Conservation (phyloP, 2,797 vertebrate species). For the Crocodylus rhombifer region DNA sequence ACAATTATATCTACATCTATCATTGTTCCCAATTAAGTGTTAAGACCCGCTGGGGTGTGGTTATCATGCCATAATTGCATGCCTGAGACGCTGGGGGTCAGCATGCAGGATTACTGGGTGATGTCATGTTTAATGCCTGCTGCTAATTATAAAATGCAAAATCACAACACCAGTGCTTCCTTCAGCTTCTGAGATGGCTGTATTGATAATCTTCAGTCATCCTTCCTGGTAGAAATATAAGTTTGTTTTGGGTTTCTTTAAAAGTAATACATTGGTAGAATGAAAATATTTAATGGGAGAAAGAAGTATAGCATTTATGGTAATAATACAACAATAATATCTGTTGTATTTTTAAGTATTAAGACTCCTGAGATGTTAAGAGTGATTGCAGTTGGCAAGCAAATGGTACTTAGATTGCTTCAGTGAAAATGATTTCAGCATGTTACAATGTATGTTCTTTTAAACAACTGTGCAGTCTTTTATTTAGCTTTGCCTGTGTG, state of each 20-base stretch:
- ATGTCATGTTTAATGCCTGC: background rate
- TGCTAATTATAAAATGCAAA: background rate
- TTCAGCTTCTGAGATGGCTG: background rate
- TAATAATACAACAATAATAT: background rate
- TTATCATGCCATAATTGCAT: background rate
- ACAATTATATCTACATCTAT: background rate
- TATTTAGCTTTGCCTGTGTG: no score
- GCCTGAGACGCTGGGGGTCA: constrained; percentile 27
- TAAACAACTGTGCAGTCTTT: no score
- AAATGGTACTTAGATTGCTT: no score
- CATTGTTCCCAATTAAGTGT: background rate
- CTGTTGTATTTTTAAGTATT: background rate
- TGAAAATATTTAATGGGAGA: background rate
- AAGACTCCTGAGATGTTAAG: no score
- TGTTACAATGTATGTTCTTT: no score
- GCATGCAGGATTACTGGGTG: background rate
- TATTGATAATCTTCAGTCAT: background rate
- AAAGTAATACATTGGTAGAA: background rate
- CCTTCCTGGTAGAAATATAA: background rate
- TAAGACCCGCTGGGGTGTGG: background rate
- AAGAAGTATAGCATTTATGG: background rate
- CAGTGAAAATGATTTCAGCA: no score
- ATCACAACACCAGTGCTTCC: background rate
- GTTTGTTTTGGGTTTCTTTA: background rate
- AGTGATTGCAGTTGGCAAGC: no score